These are phyloP conservation scores for Cydia fagiglandana DNA, from an alignment of 1,140 invertebrate species.

Conservation along the genomic window DNA sequence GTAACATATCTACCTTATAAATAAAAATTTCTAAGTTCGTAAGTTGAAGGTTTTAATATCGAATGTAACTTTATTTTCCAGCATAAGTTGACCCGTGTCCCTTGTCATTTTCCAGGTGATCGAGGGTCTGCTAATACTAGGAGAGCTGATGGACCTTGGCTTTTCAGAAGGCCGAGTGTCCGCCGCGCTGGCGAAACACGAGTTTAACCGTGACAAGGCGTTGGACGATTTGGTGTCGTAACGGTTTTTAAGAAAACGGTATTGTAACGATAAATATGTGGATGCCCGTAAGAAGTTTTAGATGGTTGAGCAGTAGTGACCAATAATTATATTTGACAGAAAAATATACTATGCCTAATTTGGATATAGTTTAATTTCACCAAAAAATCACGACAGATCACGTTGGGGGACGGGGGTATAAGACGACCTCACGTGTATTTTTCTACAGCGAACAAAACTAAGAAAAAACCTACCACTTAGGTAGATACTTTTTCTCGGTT, in stretches of 20 bases:
- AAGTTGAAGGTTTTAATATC: too few relatives aligned
- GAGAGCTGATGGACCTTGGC: slow-evolving; percentile 89
- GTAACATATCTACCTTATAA: too few relatives aligned
- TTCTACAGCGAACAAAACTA: too few relatives aligned
- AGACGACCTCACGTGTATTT: too few relatives aligned
- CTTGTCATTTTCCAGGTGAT: slow-evolving; percentile 81
- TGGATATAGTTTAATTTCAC: neutral
- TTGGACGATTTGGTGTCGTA: slow-evolving; percentile 90
- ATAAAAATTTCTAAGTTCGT: too few relatives aligned
- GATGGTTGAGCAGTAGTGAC: slow-evolving; percentile 3
- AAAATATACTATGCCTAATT: neutral
- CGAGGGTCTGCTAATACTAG: slow-evolving; percentile 83
- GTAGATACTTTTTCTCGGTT: too few relatives aligned
- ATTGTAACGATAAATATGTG: neutral
- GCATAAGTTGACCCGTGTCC: too few relatives aligned
- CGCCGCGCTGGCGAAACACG: slow-evolving; percentile 85
- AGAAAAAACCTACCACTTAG: too few relatives aligned
- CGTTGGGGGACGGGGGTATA: too few relatives aligned
- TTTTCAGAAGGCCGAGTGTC: slow-evolving; percentile 89
- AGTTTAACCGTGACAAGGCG: slow-evolving; percentile 92
- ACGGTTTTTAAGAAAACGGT: slow-evolving; percentile 41
- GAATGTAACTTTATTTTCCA: too few relatives aligned
- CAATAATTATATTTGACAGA: neutral
- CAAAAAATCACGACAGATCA: too few relatives aligned
- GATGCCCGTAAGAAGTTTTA: neutral